Base-by-base conservation (phyloP, 2,113 vertebrate genomes). In the Sisor rabdophorus region DNA sequence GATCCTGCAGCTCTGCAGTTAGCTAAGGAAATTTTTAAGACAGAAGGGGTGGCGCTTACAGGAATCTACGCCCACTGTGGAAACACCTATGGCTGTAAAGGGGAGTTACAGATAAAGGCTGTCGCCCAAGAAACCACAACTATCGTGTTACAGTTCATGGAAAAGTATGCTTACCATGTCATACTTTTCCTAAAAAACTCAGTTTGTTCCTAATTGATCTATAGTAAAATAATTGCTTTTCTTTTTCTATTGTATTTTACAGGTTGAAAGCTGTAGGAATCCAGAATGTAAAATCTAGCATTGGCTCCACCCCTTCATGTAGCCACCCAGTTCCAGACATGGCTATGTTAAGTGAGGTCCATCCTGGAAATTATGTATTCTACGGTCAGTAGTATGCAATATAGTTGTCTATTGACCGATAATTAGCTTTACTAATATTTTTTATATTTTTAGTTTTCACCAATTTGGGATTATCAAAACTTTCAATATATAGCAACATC, bases 281-380 rank as follows among this genome's bases (percentile, higher is more conserved):
- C 75, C 70, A 78, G 0, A 91, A 91, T 60, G 79, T 83, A 28
- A 90, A 92, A 50, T 93, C 90, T 81, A 93, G 90, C 89, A 93
- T 94, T 16, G 94, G 94, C 67, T 95, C 94, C 85, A 95, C 94
- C 0, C 94, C 94, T 0, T 92, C 94, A 77, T 94, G 94, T 60
- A 95, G 91, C 84, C 92, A 91, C 44, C 94, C 93, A 0, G 87
- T 95, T 52, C 76, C 87, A 5, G 90, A 93, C 85, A 95, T 95
- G 93, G 82, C 81, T 3, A 77, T 83, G 40, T 91, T 95, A 72
- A 92, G 88, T 11, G 93, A 95, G 84, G 85, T 95, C 60, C 94
- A 95, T 81, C 94, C 94, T 5, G 93, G 93, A 78, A 95, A 95
- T 84, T 94, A 93, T 8, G 71, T 90, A 15, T 94, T 95, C 85